Conservation (phyloP, 2,888 invertebrate species). For the Epirrhoe alternata region DNA sequence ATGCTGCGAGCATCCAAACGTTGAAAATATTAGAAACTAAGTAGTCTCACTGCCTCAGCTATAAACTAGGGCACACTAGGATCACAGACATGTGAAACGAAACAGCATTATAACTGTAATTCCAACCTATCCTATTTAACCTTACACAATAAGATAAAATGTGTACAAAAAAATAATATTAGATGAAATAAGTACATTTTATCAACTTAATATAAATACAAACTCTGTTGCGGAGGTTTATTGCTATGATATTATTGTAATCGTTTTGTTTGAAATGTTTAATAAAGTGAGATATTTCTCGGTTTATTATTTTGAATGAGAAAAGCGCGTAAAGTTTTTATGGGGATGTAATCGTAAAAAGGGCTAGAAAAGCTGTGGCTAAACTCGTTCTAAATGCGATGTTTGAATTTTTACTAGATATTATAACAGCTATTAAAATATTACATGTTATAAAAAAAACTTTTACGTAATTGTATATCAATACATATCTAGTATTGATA, state of each 20-base stretch:
- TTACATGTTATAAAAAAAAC: no score
- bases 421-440: constrained; percentile 1
- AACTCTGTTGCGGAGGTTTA: constrained; percentile 40
- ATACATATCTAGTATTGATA: no score
- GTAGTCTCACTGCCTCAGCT: no score
- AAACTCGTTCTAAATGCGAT: constrained; percentile 13
- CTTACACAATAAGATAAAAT: no score
- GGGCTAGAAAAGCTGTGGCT: constrained; percentile 25
- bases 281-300: constrained; percentile 37
- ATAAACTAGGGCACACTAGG: no score
- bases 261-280: constrained; percentile 40
- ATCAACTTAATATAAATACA: constrained; percentile 38
- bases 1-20: no score
- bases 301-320: constrained; percentile 36
- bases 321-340: constrained; percentile 31
- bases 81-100: no score
- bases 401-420: constrained; percentile 29
- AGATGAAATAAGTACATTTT: constrained; percentile 1
- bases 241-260: constrained; percentile 44
- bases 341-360: constrained; percentile 18
- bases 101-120: no score
- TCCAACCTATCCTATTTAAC: no score
- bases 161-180: no score
- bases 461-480: no score
- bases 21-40: no score